A percentile compares a stretch with the other conserved stretches of the same genome.
Evolutionary conservation across 2,113 vertebrate species (phyloP).

Genomic region (Vireo altiloquus): DNA sequence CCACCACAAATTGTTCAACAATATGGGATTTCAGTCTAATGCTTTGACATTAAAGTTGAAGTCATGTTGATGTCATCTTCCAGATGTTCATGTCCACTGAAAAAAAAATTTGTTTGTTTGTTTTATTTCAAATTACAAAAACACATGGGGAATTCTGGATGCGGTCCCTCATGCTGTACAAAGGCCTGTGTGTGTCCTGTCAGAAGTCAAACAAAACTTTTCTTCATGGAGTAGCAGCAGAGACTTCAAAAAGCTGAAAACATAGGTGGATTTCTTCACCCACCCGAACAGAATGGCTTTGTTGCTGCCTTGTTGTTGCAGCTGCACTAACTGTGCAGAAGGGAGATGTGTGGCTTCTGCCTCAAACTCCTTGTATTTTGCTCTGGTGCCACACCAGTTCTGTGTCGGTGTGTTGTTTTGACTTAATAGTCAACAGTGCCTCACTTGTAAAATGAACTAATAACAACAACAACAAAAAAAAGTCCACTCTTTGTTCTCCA

Average conservation of each 20-base stretch:
- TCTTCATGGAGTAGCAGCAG: not conserved
- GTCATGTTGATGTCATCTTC: conserved; percentile 60
- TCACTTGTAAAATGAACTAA: not conserved
- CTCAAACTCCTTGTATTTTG: not conserved
- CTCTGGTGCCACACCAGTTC: not conserved
- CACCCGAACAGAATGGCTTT: not conserved
- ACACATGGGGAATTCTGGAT: conserved; percentile 35
- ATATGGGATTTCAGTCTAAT: conserved; percentile 13
- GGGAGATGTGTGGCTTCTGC: not conserved
- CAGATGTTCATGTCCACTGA: conserved; percentile 51
- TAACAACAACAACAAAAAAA: not conserved
- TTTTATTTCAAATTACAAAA: conserved; percentile 35
- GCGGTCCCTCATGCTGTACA: not conserved
- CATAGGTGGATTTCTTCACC: conserved; percentile 43
- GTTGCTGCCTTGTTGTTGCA: conserved; percentile 42
- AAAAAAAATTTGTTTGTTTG: conserved; percentile 49
- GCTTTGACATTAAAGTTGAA: conserved; percentile 45
- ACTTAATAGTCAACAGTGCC: not conserved
- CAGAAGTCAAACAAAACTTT: conserved; percentile 36
- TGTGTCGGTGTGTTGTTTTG: not conserved
- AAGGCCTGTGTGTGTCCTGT: not conserved
- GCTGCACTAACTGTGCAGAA: not conserved
- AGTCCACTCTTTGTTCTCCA: not conserved
- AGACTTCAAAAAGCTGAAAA: conserved; percentile 5
- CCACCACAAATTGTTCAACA: not conserved